Evolutionary conservation across 2,113 vertebrate species (phyloP).

Genomic region (Oryzias celebensis): DNA sequence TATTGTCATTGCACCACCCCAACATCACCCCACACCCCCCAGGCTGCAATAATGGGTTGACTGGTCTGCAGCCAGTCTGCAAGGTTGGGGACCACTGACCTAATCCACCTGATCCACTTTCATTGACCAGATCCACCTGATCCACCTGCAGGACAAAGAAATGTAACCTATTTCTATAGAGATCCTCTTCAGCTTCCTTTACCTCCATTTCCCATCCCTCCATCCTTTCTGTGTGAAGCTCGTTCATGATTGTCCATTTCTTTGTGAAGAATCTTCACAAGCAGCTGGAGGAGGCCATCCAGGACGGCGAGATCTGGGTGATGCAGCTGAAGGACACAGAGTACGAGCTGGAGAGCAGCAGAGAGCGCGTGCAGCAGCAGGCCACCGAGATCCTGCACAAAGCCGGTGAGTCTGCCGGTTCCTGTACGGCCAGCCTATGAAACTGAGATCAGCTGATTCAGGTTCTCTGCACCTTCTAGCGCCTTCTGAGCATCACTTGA

Average conservation of each 20-base stretch:
- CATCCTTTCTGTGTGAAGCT: background rate
- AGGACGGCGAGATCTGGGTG: conserved; percentile 89
- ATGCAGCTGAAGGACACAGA: conserved; percentile 96
- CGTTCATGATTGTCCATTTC: background rate
- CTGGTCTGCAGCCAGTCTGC: too few relatives aligned
- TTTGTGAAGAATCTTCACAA: conserved; percentile 88
- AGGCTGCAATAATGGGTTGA: too few relatives aligned
- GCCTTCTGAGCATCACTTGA: too few relatives aligned
- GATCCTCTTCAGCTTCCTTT: too few relatives aligned
- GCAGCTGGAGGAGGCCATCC: conserved; percentile 92
- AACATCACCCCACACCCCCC: too few relatives aligned
- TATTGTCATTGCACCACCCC: too few relatives aligned
- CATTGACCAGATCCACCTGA: too few relatives aligned
- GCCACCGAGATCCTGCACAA: conserved; percentile 92
- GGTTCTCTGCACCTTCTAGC: background rate
- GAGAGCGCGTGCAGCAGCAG: conserved; percentile 92
- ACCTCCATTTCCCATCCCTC: too few relatives aligned
- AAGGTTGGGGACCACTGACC: too few relatives aligned
- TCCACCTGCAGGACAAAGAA: too few relatives aligned
- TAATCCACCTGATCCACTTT: too few relatives aligned
- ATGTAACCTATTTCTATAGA: too few relatives aligned
- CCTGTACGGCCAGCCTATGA: background rate
- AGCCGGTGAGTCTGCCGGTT: conserved; percentile 78
- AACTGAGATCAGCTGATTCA: background rate
- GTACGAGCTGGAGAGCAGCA: conserved; percentile 89